These are phyloP conservation scores for Mesodorylaimus sp. DNA, from an alignment of 2,888 invertebrate species.

Conservation along the genomic window DNA sequence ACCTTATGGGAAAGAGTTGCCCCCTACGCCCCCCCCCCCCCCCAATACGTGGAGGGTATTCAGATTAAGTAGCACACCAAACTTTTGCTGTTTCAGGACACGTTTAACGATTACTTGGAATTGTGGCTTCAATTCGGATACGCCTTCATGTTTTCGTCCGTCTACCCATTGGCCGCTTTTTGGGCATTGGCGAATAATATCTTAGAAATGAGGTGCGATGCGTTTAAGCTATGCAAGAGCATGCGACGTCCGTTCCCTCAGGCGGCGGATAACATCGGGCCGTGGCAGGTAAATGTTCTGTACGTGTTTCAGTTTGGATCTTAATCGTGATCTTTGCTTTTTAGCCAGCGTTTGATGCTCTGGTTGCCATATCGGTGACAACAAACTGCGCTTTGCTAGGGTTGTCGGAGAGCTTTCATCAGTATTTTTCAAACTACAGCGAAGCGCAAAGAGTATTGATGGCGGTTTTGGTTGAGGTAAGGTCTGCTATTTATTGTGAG, in stretches of 20 bases:
- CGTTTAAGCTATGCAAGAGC: slow-evolving; percentile 52
- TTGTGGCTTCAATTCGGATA: slow-evolving; percentile 60
- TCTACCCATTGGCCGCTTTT: slow-evolving; percentile 54
- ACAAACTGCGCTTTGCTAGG: slow-evolving; percentile 56
- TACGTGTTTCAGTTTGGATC: neutral
- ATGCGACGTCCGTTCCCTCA: slow-evolving; percentile 49
- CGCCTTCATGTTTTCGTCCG: slow-evolving; percentile 55
- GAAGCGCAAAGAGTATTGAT: slow-evolving; percentile 39
- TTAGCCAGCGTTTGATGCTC: slow-evolving; percentile 46
- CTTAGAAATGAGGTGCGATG: slow-evolving; percentile 53
- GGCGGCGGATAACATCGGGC: slow-evolving; percentile 50
- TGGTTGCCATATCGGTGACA: slow-evolving; percentile 47
- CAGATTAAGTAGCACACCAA: too few relatives aligned
- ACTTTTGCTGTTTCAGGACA: slow-evolving; percentile 39
- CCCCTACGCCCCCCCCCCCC: too few relatives aligned
- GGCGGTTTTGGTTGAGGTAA: slow-evolving; percentile 47
- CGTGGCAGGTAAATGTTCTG: slow-evolving; percentile 47
- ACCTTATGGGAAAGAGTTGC: too few relatives aligned
- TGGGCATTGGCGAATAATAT: slow-evolving; percentile 55
- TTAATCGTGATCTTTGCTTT: slow-evolving; percentile 12
- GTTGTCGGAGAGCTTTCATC: slow-evolving; percentile 42
- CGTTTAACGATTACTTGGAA: slow-evolving; percentile 57
- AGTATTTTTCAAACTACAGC: slow-evolving; percentile 18
- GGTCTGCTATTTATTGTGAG: slow-evolving; percentile 1
- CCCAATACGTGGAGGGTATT: too few relatives aligned